Conservation (phyloP, 2,797 vertebrate species). For the Chloroceryle amazona region DNA sequence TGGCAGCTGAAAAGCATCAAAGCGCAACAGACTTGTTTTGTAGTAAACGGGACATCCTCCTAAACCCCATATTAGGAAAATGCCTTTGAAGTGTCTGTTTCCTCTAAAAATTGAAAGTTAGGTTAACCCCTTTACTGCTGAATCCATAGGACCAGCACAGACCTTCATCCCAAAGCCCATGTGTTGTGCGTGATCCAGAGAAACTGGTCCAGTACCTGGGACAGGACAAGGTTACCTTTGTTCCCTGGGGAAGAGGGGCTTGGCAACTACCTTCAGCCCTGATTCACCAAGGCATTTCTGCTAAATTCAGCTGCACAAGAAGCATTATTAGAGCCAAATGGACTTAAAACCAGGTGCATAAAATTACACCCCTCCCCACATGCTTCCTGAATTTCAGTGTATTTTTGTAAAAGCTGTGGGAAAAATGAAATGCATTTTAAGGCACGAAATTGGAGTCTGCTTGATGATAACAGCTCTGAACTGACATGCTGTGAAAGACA, state of each 20-base stretch:
- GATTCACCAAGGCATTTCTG: not conserved
- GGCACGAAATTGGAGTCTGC: conserved; percentile 22
- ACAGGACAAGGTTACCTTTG: not conserved
- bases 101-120: not conserved
- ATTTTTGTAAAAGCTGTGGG: conserved; percentile 22
- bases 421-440: conserved; percentile 44
- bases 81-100: conserved; percentile 21
- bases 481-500: conserved; percentile 47
- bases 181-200: not conserved
- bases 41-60: conserved; percentile 24
- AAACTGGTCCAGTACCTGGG: not conserved
- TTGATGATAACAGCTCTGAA: conserved; percentile 44
- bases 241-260: not conserved
- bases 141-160: not conserved
- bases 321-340: not conserved
- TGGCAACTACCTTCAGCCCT: not conserved
- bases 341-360: not conserved
- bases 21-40: not conserved
- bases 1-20: conserved; percentile 40
- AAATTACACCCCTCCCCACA: not conserved
- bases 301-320: not conserved
- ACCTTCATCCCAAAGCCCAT: rapidly evolving
- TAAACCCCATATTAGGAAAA: not conserved
- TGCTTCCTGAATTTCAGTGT: not conserved
- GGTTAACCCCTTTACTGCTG: not conserved